Percentiles rank a stretch among this genome's conserved stretches.
Conservation (phyloP, 1,140 invertebrate species). For the Drosophila santomea region DNA sequence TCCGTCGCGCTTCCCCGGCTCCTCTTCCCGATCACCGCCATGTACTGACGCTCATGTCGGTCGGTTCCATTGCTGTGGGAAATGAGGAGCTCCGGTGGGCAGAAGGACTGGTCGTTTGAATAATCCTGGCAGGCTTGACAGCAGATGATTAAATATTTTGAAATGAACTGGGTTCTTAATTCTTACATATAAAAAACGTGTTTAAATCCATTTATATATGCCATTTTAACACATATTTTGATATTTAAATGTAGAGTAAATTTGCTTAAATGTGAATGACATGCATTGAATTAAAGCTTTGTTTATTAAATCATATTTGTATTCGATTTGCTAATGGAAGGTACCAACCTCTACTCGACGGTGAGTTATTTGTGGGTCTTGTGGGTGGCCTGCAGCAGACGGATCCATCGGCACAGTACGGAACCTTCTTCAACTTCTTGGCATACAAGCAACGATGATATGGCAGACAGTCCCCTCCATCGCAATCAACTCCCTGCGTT, state of each 20-base stretch:
- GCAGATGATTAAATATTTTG: too few species aligned
- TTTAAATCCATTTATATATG: too few species aligned
- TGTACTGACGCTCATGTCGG: neutral
- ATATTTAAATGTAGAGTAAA: too few species aligned
- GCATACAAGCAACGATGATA: neutral
- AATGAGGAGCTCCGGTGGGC: neutral
- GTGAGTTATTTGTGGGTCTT: too few species aligned
- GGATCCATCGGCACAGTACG: neutral
- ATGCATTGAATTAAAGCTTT: too few species aligned
- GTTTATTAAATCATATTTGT: too few species aligned
- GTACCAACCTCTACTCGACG: too few species aligned
- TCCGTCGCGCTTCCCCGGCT: neutral
- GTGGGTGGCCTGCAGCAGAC: neutral
- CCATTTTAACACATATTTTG: too few species aligned
- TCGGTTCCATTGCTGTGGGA: neutral
- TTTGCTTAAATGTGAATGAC: too few species aligned
- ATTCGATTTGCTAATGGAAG: too few species aligned
- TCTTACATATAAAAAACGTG: too few species aligned
- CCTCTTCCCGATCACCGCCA: neutral
- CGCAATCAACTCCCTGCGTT: neutral
- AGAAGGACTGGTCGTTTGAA: neutral
- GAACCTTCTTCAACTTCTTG: neutral
- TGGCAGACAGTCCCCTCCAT: neutral
- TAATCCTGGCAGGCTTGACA: neutral
- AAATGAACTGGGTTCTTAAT: too few species aligned